Conservation (phyloP, 53 echinoderm and acorn worm species). For the Hippasteria phrygiana region DNA sequence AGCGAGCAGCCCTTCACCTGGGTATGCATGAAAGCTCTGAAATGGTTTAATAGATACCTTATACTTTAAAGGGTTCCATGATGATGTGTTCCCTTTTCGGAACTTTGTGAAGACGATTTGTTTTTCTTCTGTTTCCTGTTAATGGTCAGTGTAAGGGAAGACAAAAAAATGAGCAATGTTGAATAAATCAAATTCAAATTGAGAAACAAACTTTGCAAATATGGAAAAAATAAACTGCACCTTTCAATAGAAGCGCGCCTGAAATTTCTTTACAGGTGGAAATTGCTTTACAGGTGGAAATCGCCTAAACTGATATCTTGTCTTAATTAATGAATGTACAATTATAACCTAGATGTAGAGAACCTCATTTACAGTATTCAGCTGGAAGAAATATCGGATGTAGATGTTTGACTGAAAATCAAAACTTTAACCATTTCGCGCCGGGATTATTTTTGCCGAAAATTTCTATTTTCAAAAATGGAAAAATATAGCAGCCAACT, state of each 20-base stretch:
- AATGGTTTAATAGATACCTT: slow-evolving; percentile 36
- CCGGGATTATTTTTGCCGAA: too few species aligned
- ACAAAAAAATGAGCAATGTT: slow-evolving; percentile 21
- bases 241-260: neutral
- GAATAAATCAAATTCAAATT: too few species aligned
- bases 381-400: too few species aligned
- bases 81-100: slow-evolving; percentile 32
- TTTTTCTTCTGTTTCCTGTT: slow-evolving; percentile 58
- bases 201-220: neutral
- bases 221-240: neutral
- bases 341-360: too few species aligned
- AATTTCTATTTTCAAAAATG: too few species aligned
- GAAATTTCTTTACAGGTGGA: neutral
- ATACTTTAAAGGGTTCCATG: slow-evolving; percentile 34
- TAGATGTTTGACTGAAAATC: too few species aligned
- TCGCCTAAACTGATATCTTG: too few species aligned
- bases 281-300: neutral
- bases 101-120: slow-evolving; percentile 7
- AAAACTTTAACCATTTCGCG: too few species aligned
- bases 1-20: slow-evolving; percentile 18
- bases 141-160: slow-evolving; percentile 11
- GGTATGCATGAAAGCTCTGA: neutral
- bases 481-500: too few species aligned
- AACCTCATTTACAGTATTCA: too few species aligned
- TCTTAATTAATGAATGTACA: too few species aligned